Evolutionary conservation across 2,888 invertebrate species (phyloP).

Genomic region (Caenorhabditis afra): DNA sequence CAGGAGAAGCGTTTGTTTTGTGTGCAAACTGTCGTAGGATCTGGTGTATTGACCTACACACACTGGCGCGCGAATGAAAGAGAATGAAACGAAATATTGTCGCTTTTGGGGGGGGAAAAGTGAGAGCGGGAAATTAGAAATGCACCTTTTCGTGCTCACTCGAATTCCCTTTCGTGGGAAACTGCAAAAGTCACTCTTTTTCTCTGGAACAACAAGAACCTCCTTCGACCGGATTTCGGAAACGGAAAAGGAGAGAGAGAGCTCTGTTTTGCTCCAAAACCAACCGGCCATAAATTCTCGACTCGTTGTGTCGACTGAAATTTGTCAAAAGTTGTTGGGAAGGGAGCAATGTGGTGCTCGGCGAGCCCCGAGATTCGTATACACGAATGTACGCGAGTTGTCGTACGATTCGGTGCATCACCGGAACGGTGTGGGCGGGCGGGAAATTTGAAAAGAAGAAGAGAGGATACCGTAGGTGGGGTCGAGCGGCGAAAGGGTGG

Average conservation of each 20-base stretch:
- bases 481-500: neutral
- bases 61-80: neutral
- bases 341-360: too few species aligned
- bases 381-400: too few species aligned
- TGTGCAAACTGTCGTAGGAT: neutral
- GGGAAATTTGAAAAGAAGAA: too few species aligned
- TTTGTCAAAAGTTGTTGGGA: neutral
- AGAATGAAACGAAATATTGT: too few species aligned
- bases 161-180: conserved; percentile 6
- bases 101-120: too few species aligned
- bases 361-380: too few species aligned
- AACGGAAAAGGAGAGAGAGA: too few species aligned
- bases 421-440: too few species aligned
- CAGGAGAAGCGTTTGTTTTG: neutral
- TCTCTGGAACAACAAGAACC: neutral
- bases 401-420: too few species aligned
- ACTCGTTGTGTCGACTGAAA: neutral
- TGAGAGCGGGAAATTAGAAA: too few species aligned
- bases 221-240: neutral
- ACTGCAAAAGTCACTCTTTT: too few species aligned
- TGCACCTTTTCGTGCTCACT: conserved; percentile 10
- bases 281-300: conserved; percentile 1
- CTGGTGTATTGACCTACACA: too few species aligned
- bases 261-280: neutral
- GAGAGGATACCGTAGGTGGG: neutral